Evolutionary conservation across 2,888 invertebrate species (phyloP).

Genomic region (Dugesia japonica): DNA sequence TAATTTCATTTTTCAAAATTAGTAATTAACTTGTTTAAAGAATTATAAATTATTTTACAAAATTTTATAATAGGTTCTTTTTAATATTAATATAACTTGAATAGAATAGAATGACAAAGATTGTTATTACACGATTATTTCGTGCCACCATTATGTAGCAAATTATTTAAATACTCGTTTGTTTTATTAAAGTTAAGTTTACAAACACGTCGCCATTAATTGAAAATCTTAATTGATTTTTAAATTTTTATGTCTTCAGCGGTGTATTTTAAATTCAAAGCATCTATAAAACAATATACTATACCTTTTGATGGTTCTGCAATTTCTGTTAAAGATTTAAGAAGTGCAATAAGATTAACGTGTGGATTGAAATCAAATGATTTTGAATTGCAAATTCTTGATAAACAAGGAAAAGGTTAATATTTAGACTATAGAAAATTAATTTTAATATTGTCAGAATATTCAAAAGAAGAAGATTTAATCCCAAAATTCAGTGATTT

Average conservation of each 20-base stretch:
- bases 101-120: no score
- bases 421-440: no score
- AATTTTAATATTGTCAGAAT: no score
- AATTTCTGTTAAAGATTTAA: conserved; percentile 21
- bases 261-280: neutral
- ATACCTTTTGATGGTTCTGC: conserved; percentile 22
- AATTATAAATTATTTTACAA: no score
- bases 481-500: neutral
- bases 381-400: conserved; percentile 8
- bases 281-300: neutral
- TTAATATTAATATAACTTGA: no score
- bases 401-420: conserved; percentile 6
- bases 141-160: no score
- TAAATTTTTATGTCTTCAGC: neutral
- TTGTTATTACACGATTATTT: no score
- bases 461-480: neutral
- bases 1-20: no score
- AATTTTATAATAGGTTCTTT: no score
- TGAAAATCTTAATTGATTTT: no score
- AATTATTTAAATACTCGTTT: no score
- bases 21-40: no score
- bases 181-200: neutral
- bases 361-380: conserved; percentile 24
- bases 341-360: conserved; percentile 2
- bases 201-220: neutral